Conservation (phyloP, 2,888 invertebrate genomes). For the Elaeidobius kamerunicus region DNA sequence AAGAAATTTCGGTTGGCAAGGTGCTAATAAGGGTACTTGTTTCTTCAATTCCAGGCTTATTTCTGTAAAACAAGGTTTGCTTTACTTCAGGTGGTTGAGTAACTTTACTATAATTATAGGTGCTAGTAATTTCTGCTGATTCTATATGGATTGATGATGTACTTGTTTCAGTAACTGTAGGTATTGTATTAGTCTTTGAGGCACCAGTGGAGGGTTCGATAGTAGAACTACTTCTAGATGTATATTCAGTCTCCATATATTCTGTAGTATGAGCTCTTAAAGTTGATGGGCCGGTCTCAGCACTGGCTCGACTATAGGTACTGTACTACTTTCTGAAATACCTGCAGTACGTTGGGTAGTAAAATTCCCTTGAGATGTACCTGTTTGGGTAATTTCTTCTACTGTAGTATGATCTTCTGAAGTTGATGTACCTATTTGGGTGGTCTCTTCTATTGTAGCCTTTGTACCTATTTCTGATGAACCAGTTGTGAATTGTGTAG, state of each 20-base stretch:
- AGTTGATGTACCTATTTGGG: no score
- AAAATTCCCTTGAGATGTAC: neutral
- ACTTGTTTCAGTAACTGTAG: neutral
- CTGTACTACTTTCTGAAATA: neutral
- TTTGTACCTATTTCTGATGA: neutral
- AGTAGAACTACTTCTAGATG: neutral
- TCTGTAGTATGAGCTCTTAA: neutral
- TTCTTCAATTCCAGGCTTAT: conserved; percentile 14
- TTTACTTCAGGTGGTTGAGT: neutral
- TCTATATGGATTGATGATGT: neutral
- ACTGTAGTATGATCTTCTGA: no score
- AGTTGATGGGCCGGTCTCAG: neutral
- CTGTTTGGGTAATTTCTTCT: neutral
- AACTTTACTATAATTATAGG: neutral
- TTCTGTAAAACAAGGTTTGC: conserved; percentile 15
- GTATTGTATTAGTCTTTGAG: neutral
- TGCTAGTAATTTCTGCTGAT: neutral
- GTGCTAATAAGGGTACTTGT: conserved; percentile 4
- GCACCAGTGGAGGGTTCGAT: neutral
- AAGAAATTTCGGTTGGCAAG: conserved; percentile 2
- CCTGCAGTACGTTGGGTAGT: neutral
- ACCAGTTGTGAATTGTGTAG: no score
- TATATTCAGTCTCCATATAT: neutral
- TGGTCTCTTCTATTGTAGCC: neutral
- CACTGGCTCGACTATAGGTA: neutral